A percentile compares a stretch with the other conserved stretches of the same genome.
Evolutionary conservation across 2,113 vertebrate genomes (phyloP).

Genomic region (Zosterops japonicus): DNA sequence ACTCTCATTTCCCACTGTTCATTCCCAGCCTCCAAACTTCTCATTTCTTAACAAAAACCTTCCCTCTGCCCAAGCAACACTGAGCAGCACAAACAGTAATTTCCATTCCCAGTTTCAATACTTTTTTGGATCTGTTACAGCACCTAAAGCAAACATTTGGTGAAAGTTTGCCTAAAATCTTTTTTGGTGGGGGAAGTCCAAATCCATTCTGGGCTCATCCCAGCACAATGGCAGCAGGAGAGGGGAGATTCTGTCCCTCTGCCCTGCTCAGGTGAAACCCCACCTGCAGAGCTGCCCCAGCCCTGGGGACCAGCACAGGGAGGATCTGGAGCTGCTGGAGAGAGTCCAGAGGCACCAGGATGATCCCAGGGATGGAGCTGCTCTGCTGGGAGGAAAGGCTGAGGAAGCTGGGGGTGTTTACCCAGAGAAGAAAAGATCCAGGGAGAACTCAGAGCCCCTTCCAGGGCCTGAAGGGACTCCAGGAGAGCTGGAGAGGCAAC

Average conservation of each 20-base stretch:
- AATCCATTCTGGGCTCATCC: not conserved
- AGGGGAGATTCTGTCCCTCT: not conserved
- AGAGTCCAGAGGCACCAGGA: not conserved
- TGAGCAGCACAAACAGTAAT: not conserved
- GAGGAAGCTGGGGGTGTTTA: not conserved
- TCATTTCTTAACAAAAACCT: not conserved
- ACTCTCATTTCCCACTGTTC: rapidly evolving
- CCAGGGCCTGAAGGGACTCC: not conserved
- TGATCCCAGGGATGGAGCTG: not conserved
- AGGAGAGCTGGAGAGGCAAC: not conserved
- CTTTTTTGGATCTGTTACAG: not conserved
- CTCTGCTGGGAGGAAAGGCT: not conserved
- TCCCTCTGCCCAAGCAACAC: not conserved
- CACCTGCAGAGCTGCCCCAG: not conserved
- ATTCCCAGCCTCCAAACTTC: not conserved
- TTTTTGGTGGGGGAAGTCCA: not conserved
- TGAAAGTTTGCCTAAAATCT: not conserved
- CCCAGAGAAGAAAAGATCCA: not conserved
- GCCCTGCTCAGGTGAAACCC: not conserved
- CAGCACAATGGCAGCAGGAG: not conserved
- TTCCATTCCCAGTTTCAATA: not conserved
- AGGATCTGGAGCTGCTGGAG: not conserved
- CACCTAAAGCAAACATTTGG: not conserved
- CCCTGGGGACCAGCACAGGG: not conserved
- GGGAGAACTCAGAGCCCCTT: not conserved